phyloP scores from a whole-genome alignment of 2,888 invertebrate genomes.

The Drosophila prolongata region DNA sequence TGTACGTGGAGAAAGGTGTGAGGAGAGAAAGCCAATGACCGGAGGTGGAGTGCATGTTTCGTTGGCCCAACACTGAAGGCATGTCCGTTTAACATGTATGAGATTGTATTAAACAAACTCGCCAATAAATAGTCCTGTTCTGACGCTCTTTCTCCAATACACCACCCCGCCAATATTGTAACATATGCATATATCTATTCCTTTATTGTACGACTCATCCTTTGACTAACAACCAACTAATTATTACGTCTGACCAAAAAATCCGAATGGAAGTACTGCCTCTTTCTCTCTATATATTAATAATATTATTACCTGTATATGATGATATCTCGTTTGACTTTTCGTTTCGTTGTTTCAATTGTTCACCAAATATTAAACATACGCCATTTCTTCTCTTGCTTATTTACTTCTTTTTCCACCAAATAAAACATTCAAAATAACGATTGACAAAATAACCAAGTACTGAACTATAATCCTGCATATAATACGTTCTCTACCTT shows the following conservation, averaged over 20 bases:
- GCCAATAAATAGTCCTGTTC: constrained; percentile 17
- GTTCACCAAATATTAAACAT: constrained; percentile 78
- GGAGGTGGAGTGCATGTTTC: constrained; percentile 21
- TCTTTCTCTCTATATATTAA: constrained; percentile 30
- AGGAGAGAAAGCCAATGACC: not conserved
- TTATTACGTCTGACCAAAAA: constrained; percentile 13
- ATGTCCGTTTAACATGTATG: no score
- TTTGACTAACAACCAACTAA: constrained; percentile 25
- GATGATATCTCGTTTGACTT: constrained; percentile 71
- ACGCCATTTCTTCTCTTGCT: constrained; percentile 81
- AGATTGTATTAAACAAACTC: not conserved
- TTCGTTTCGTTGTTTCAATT: constrained; percentile 75
- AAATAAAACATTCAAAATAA: constrained; percentile 58
- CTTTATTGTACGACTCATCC: constrained; percentile 39
- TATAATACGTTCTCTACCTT: constrained; percentile 52
- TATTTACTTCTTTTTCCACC: constrained; percentile 77
- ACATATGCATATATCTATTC: constrained; percentile 32
- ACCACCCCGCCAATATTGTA: constrained; percentile 18
- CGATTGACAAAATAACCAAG: constrained; percentile 41
- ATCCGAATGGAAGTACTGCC: constrained; percentile 42
- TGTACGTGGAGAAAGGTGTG: constrained; percentile 10
- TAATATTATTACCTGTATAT: constrained; percentile 50
- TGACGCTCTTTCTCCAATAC: constrained; percentile 35
- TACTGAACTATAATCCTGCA: constrained; percentile 56
- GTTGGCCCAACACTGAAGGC: not conserved